These are phyloP conservation scores for Temnopleurus reevesii DNA, from an alignment of 53 echinoderm and acorn worm genomes.

Conservation along the genomic window DNA sequence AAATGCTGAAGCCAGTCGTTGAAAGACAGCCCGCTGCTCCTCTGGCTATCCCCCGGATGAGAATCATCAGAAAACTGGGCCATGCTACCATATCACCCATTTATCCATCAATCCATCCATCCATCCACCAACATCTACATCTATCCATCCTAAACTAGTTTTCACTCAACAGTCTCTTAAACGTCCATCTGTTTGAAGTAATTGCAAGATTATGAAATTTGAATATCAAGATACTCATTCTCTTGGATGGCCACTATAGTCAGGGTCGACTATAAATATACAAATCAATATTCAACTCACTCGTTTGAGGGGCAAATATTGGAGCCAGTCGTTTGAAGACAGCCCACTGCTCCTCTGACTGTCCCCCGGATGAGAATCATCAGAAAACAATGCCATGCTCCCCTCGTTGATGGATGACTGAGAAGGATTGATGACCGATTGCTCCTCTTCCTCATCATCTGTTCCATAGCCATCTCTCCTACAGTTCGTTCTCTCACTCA, in stretches of 20 bases:
- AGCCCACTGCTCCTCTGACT: slow-evolving; percentile 23
- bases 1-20: slow-evolving; percentile 32
- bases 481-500: too few relatives aligned
- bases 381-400: slow-evolving; percentile 26
- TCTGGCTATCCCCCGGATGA: slow-evolving; percentile 30
- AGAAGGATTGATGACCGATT: not conserved
- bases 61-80: slow-evolving; percentile 38
- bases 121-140: not conserved
- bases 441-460: not conserved
- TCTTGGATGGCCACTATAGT: too few relatives aligned
- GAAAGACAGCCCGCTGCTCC: not conserved
- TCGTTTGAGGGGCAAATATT: not conserved
- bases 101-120: not conserved
- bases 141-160: not conserved
- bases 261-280: not conserved
- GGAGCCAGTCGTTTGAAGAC: slow-evolving; percentile 11
- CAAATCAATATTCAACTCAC: not conserved
- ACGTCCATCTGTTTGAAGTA: too few relatives aligned
- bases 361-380: slow-evolving; percentile 27
- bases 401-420: slow-evolving; percentile 34
- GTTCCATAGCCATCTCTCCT: not conserved
- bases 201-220: too few relatives aligned
- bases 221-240: too few relatives aligned
- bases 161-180: not conserved
- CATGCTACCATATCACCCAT: not conserved